Conservation (phyloP, 2,113 vertebrate genomes). For the Entelurus aequoreus region DNA sequence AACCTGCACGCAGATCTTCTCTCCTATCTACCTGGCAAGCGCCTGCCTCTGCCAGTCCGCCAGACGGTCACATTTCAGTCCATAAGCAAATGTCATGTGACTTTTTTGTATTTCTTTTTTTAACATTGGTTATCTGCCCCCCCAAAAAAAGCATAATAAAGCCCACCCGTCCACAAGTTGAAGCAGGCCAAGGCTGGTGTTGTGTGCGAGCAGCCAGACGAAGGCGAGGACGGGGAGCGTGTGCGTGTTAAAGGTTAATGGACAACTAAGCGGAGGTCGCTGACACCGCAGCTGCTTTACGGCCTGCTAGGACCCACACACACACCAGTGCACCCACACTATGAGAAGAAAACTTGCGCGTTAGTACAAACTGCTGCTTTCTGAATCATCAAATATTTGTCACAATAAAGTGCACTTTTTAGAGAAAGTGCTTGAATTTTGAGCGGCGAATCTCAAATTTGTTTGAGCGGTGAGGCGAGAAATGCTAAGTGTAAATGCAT, state of each 20-base stretch:
- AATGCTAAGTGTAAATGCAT: slow-evolving; percentile 10
- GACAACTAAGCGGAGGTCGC: slow-evolving; percentile 54
- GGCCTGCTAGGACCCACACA: slow-evolving; percentile 16
- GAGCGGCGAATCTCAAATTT: slow-evolving; percentile 27
- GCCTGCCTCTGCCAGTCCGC: slow-evolving; percentile 13
- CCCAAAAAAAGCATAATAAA: slow-evolving; percentile 8
- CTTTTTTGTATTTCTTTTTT: background rate
- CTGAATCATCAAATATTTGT: slow-evolving; percentile 9
- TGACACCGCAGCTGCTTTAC: slow-evolving; percentile 34
- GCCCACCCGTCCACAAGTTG: background rate
- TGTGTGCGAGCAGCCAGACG: slow-evolving; percentile 31
- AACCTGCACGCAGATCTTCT: background rate
- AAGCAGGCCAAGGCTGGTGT: slow-evolving; percentile 10
- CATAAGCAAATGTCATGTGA: slow-evolving; percentile 7
- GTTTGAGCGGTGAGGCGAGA: slow-evolving; percentile 7
- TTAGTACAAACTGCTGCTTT: background rate
- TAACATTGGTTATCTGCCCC: slow-evolving; percentile 1
- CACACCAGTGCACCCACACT: background rate
- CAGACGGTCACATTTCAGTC: slow-evolving; percentile 16
- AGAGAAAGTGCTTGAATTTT: slow-evolving; percentile 9
- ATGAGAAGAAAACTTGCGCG: background rate
- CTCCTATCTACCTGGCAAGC: background rate
- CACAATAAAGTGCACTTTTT: slow-evolving; percentile 7
- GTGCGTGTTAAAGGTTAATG: slow-evolving; percentile 53
- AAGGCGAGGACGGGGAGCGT: background rate